Conservation (phyloP, 1,140 invertebrate species). For the Drosophila parvula region DNA sequence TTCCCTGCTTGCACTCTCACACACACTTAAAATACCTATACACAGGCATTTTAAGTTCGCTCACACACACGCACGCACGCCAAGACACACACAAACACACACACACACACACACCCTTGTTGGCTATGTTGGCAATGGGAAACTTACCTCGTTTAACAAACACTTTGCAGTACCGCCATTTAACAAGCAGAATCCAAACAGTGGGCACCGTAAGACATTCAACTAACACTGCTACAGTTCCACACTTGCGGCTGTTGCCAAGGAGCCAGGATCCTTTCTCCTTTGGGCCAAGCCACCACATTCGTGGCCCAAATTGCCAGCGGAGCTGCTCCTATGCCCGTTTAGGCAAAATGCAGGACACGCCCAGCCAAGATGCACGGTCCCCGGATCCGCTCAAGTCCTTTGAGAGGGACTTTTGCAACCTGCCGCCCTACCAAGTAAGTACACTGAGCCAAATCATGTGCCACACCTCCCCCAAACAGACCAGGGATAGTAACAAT, state of each 20-base stretch:
- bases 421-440: slow-evolving; percentile 64
- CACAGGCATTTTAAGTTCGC: slow-evolving; percentile 26
- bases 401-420: slow-evolving; percentile 56
- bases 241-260: slow-evolving; percentile 1
- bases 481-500: neutral
- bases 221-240: slow-evolving; percentile 35
- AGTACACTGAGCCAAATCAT: slow-evolving; percentile 38
- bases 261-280: neutral
- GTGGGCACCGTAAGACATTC: slow-evolving; percentile 26
- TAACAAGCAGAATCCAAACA: slow-evolving; percentile 42
- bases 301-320: slow-evolving; percentile 12
- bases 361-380: slow-evolving; percentile 46
- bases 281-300: slow-evolving; percentile 13
- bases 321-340: slow-evolving; percentile 43
- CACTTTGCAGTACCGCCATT: slow-evolving; percentile 62
- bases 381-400: slow-evolving; percentile 33
- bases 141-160: slow-evolving; percentile 58
- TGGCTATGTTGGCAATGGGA: slow-evolving; percentile 54
- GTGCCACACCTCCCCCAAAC: neutral
- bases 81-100: slow-evolving; percentile 11
- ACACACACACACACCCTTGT: slow-evolving; percentile 10
- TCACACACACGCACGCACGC: slow-evolving; percentile 3
- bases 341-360: slow-evolving; percentile 59
- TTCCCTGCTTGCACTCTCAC: slow-evolving; percentile 6
- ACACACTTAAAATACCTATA: slow-evolving; percentile 8